Evolutionary conservation across 1,140 invertebrate genomes (phyloP), one percentile per base, ranked within the genome.

Genomic region (Megalopta genalis): DNA sequence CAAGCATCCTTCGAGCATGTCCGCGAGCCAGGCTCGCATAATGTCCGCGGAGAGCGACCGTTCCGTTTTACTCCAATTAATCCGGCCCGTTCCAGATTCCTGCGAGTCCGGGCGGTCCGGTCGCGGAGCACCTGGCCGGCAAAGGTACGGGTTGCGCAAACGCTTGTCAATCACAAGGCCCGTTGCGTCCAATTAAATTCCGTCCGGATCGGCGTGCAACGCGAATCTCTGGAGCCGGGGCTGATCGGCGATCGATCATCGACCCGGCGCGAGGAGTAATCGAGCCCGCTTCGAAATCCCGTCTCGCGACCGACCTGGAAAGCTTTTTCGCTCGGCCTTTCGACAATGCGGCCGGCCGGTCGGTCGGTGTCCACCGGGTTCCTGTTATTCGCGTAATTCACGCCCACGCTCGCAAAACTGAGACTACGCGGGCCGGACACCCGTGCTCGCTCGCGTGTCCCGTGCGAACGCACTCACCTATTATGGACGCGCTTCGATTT

Each of bases 401-500:
- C 81, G 84, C 87, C 88, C 82, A 89, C 88, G 68, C 57, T 52
- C 82, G 79, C 81, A 86, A 83, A 52, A 52, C 49, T 21, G 49
- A 52, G 49, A 52, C 16, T 52, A 52, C 18, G 49, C 49, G 7
- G 16, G 49, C 14, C 49, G 49, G 49, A 21, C 49, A 3, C 8
- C 4, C 59, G 14, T 52, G 39, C 32, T 32, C 32, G 32, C 32
- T 32, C 32, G 32, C 32, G 7, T 25, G 25, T 46, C 9, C 21
- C 49, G 49, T 25, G 18, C 42, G 32, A 67, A 79, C 80, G 81
- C 81, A 67, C 79, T 75, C 83, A 82, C 78, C 86, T 87, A 84
- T 88, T 86, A 88, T 85, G 87, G 88, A 74, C 82, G 83, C 68
- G 75, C 78, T 77, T 86, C 85, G 85, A 88, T 88, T 88, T 90